Base-by-base conservation (phyloP, 2,888 invertebrate genomes). In the Aspidiotus rigidus region DNA sequence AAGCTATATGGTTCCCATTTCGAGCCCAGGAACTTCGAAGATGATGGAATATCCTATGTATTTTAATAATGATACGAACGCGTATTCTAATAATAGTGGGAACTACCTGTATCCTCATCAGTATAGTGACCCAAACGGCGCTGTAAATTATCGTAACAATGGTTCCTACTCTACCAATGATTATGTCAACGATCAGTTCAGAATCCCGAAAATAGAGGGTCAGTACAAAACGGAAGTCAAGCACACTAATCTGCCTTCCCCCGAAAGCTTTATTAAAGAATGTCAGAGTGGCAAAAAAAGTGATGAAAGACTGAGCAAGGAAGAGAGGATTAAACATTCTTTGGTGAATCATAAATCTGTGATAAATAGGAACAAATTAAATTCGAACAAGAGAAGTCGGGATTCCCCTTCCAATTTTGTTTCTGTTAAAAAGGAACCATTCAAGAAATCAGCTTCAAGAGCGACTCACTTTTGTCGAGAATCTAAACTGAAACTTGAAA, bases 231-330 rank as follows among this genome's bases (percentile, higher is more conserved):
- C 28, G 28, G 28, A 28, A 1, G 5, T 28, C 28, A 28, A 28
- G 28, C 28, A 28, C 28, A 28, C 28, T 1, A 28, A 28, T 28
- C 53, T 66, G 13, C 66, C 66, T 28, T 66, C 66, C n/a, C 66
- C 66, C 17, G 66, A 66, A 11, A 66, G 66, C 49, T 69, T 69
- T 10, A 62, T 69, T 28, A 54, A 54, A 28, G 62, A 69, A 62
- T 69, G 69, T 69, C 13, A 42, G 56, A 69, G 62, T 55, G 69
- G 69, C n/a, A 53, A 54, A 11, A 69, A 69, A 44, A 69, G 69
- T 44, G 57, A 40, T 15, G 62, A 56, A 49, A 55, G 69, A 15
- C 41, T 69, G 16, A 54, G 40, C 2, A 69, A 69, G 55, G 69
- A 69, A 69, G 15, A 69, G n/a, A 41, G 42, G 11, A 69, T 69